phyloP scores from a whole-genome alignment of 2,888 invertebrate genomes.

The Dolomedes plantarius region DNA sequence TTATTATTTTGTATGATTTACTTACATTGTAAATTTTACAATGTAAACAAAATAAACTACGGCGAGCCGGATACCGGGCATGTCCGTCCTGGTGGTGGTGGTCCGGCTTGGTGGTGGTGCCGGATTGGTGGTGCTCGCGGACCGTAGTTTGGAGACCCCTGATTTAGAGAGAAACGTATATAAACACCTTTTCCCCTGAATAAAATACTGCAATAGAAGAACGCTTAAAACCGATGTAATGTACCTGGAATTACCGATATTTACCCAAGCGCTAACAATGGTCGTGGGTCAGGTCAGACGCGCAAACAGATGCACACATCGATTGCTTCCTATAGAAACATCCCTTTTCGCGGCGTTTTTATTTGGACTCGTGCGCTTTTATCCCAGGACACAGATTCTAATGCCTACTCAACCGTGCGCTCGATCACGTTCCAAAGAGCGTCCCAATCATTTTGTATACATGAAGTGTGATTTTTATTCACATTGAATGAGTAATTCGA shows the following conservation, averaged over 20 bases:
- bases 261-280: slow-evolving; percentile 23
- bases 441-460: not conserved
- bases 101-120: no score
- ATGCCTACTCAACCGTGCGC: slow-evolving; percentile 11
- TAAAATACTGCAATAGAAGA: no score
- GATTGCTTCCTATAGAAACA: slow-evolving; percentile 16
- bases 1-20: no score
- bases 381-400: slow-evolving; percentile 23
- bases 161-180: no score
- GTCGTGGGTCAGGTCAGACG: slow-evolving; percentile 25
- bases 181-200: no score
- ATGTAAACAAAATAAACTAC: no score
- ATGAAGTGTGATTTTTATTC: not conserved
- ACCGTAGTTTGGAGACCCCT: no score
- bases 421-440: not conserved
- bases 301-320: not conserved
- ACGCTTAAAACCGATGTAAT: no score
- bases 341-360: not conserved
- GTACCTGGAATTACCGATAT: slow-evolving; percentile 19
- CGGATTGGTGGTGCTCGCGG: no score
- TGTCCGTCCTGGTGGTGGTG: no score
- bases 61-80: no score
- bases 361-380: not conserved
- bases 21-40: no score
- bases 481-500: not conserved